Percentiles rank a stretch among this genome's conserved stretches.
Conservation (phyloP, 2,797 vertebrate species). For the Chromobotia macracanthus region DNA sequence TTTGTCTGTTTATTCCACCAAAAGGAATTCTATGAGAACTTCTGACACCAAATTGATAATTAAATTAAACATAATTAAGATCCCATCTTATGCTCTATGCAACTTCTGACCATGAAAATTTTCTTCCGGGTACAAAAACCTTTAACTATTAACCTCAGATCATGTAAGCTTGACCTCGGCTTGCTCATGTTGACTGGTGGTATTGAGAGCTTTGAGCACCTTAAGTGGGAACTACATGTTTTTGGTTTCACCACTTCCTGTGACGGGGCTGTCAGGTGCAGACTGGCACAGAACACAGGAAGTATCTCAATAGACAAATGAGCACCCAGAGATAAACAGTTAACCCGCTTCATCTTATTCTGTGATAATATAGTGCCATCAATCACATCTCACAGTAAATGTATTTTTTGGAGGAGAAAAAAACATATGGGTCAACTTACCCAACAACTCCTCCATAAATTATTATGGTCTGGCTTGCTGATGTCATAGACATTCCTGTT, state of each 20-base stretch:
- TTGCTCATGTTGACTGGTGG: not conserved
- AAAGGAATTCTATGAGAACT: too few relatives aligned
- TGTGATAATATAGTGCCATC: not conserved
- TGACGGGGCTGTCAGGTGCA: constrained; percentile 50
- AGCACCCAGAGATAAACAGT: constrained; percentile 13
- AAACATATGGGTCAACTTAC: not conserved
- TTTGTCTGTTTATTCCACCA: too few relatives aligned
- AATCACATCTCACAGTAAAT: not conserved
- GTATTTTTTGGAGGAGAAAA: not conserved
- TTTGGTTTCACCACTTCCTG: constrained; percentile 58
- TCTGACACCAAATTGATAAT: too few relatives aligned
- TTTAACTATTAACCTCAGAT: not conserved
- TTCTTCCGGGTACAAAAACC: not conserved
- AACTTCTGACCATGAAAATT: not conserved
- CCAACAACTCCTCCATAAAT: not conserved
- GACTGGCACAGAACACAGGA: constrained; percentile 49
- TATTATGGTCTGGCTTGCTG: not conserved
- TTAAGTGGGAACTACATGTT: constrained; percentile 26
- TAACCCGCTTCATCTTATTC: not conserved
- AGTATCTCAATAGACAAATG: constrained; percentile 25
- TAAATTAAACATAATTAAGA: too few relatives aligned
- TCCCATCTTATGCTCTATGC: too few relatives aligned
- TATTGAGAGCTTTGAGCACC: constrained; percentile 21
- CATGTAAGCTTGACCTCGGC: not conserved
- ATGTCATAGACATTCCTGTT: constrained; percentile 10